These are phyloP conservation scores for Drusus annulatus DNA, from an alignment of 1,140 invertebrate species.

Conservation along the genomic window DNA sequence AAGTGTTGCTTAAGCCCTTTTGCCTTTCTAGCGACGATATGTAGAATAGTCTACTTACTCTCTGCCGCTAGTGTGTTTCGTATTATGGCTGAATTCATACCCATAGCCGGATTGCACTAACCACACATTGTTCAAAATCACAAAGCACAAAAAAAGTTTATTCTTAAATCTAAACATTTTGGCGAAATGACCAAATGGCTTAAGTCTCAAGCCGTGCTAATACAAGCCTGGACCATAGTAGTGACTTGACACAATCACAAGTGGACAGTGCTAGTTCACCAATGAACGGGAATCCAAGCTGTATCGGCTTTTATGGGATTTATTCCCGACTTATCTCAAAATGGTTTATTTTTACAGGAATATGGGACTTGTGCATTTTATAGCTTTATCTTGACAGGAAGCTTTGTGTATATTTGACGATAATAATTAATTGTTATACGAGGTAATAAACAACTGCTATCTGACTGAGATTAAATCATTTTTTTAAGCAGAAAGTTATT, in stretches of 20 bases:
- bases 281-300: not conserved
- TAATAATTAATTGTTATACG: not conserved
- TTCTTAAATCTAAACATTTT: constrained; percentile 33
- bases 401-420: not conserved
- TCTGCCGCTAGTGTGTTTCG: too few species aligned
- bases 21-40: too few species aligned
- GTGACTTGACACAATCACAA: not conserved
- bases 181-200: not conserved
- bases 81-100: constrained; percentile 1
- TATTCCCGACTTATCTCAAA: not conserved
- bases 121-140: constrained; percentile 20
- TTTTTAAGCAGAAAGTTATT: constrained; percentile 6
- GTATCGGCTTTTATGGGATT: constrained; percentile 14
- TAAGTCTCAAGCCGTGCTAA: not conserved
- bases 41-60: constrained; percentile 12
- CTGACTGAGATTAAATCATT: not conserved
- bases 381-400: constrained; percentile 15
- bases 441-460: not conserved
- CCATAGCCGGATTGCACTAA: constrained; percentile 26
- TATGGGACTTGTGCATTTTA: not conserved
- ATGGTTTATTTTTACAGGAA: not conserved
- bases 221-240: not conserved
- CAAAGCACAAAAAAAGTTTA: constrained; percentile 27
- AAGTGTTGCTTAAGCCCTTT: too few species aligned
- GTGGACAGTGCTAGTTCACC: not conserved